A percentile compares a stretch with the other conserved stretches of the same genome.
These are phyloP conservation scores for Hestina assimilis DNA, from an alignment of 1,140 invertebrate genomes.

Conservation along the genomic window DNA sequence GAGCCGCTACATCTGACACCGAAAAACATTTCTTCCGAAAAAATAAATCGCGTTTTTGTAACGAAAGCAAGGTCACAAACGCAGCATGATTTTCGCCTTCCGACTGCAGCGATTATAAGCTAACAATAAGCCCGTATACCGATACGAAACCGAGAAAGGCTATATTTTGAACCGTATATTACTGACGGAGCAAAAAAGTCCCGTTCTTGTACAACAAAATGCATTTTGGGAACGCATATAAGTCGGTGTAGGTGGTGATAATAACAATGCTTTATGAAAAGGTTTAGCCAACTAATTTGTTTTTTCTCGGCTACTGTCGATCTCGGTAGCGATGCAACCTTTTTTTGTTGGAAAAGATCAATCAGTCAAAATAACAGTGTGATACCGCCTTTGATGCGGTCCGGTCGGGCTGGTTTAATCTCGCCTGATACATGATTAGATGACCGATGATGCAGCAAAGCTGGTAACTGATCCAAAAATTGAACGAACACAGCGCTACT, in stretches of 20 bases:
- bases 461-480: slow-evolving; percentile 67
- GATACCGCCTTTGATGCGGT: slow-evolving; percentile 77
- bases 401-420: slow-evolving; percentile 74
- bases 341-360: slow-evolving; percentile 75
- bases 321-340: slow-evolving; percentile 75
- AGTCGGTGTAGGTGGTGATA: slow-evolving; percentile 69
- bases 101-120: slow-evolving; percentile 39
- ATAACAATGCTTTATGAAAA: slow-evolving; percentile 77
- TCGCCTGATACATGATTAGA: slow-evolving; percentile 75
- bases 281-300: slow-evolving; percentile 78
- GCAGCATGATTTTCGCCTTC: slow-evolving; percentile 72
- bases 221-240: slow-evolving; percentile 37
- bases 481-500: slow-evolving; percentile 54
- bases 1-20: slow-evolving; percentile 75
- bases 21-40: slow-evolving; percentile 63
- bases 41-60: slow-evolving; percentile 72
- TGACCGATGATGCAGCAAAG: slow-evolving; percentile 74
- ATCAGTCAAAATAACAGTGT: slow-evolving; percentile 79
- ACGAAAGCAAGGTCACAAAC: slow-evolving; percentile 62
- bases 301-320: slow-evolving; percentile 78
- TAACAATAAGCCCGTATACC: slow-evolving; percentile 33
- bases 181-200: slow-evolving; percentile 32
- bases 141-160: slow-evolving; percentile 25
- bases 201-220: slow-evolving; percentile 33
- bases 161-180: slow-evolving; percentile 50